These are phyloP conservation scores for Heterotilapia buettikoferi DNA, from an alignment of 2,113 vertebrate species.

Conservation along the genomic window DNA sequence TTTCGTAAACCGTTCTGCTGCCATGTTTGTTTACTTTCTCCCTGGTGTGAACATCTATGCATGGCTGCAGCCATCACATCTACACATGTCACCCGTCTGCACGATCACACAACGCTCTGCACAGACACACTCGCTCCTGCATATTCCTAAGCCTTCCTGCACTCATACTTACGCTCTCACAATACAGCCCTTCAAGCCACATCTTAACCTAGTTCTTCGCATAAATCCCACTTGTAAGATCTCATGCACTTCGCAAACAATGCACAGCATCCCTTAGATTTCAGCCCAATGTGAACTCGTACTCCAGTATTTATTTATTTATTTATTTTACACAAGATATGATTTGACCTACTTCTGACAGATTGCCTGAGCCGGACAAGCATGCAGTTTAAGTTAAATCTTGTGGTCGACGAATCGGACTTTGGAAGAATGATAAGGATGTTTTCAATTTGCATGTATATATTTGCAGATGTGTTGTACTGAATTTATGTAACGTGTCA, in stretches of 20 bases:
- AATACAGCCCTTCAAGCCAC: conserved; percentile 60
- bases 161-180: conserved; percentile 40
- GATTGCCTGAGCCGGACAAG: background rate
- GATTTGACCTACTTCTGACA: background rate
- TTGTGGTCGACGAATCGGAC: background rate
- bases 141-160: conserved; percentile 31
- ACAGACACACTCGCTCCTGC: conserved; percentile 4
- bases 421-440: background rate
- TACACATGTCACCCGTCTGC: conserved; percentile 54
- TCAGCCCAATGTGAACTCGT: background rate
- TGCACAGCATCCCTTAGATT: background rate
- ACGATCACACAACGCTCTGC: conserved; percentile 27
- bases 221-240: conserved; percentile 55
- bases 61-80: conserved; percentile 69
- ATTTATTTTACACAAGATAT: background rate
- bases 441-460: background rate
- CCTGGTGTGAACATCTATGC: conserved; percentile 67
- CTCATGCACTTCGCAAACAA: conserved; percentile 34
- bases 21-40: conserved; percentile 64
- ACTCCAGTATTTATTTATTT: background rate
- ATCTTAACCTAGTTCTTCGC: conserved; percentile 66
- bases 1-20: conserved; percentile 39
- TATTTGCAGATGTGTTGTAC: background rate
- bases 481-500: background rate
- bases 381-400: background rate